phyloP scores from a whole-genome alignment of 2,888 invertebrate species.

The Antheraea yamamai region DNA sequence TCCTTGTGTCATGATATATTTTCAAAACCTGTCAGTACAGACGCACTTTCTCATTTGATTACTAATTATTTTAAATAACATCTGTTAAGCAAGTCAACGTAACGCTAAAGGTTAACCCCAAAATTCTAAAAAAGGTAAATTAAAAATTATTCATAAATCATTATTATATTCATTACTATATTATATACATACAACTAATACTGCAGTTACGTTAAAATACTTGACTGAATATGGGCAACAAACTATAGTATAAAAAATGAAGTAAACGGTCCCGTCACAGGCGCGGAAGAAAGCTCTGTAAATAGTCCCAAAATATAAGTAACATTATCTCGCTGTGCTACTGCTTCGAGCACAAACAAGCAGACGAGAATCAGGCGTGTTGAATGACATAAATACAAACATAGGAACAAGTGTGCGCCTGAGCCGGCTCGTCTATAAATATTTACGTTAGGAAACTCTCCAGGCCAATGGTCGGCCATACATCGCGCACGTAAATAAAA shows the following conservation, averaged over 20 bases:
- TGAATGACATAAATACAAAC: conserved; percentile 79
- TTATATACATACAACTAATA: not conserved
- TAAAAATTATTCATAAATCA: not conserved
- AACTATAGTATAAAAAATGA: conserved; percentile 1
- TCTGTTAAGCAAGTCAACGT: too few species aligned
- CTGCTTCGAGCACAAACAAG: conserved; percentile 39
- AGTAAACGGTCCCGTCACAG: conserved; percentile 12
- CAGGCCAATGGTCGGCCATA: conserved; percentile 76
- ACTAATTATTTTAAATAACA: too few species aligned
- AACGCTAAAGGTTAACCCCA: too few species aligned
- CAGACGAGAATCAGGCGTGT: conserved; percentile 54
- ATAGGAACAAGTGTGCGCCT: conserved; percentile 73
- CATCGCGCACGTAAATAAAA: conserved; percentile 69
- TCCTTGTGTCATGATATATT: too few species aligned
- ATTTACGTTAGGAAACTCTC: conserved; percentile 79
- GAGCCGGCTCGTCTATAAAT: conserved; percentile 70
- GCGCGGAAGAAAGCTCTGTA: conserved; percentile 40
- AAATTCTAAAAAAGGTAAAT: too few species aligned
- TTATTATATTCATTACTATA: not conserved
- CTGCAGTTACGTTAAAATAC: not conserved
- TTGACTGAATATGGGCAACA: not conserved
- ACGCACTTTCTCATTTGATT: too few species aligned
- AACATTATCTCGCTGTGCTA: conserved; percentile 43
- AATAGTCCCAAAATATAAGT: conserved; percentile 54
- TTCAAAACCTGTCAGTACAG: too few species aligned